Evolutionary conservation across 2,113 vertebrate genomes (phyloP).

Genomic region (Tympanuchus pallidicinctus): DNA sequence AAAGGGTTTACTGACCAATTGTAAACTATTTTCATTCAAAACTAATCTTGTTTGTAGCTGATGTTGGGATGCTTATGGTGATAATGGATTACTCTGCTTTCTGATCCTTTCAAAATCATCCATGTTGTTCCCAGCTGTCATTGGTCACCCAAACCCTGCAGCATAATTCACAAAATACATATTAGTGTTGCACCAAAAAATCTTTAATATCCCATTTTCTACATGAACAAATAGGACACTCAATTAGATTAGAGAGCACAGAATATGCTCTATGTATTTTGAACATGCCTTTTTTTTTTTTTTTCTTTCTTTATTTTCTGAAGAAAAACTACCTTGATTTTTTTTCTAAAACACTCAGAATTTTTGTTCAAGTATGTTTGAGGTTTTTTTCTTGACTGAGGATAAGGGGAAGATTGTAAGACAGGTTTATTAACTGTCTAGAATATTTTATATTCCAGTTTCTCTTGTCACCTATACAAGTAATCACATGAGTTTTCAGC

Average conservation of each 20-base stretch:
- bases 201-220: not conserved
- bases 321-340: not conserved
- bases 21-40: not conserved
- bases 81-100: not conserved
- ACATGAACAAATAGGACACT: not conserved
- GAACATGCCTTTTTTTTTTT: not conserved
- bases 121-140: not conserved
- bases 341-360: not conserved
- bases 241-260: not conserved
- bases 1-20: not conserved
- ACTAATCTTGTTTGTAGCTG: not conserved
- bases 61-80: accelerated
- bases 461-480: constrained; percentile 53
- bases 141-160: not conserved
- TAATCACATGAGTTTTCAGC: constrained; percentile 54
- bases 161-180: not conserved
- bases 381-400: not conserved
- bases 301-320: not conserved
- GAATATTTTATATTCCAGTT: constrained; percentile 26
- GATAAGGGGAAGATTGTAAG: constrained; percentile 31
- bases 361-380: not conserved
- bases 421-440: constrained; percentile 62
- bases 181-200: not conserved
- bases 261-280: not conserved
- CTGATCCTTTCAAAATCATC: not conserved